phyloP scores from a whole-genome alignment of 2,113 vertebrate genomes.

The Dicentrarchus labrax region DNA sequence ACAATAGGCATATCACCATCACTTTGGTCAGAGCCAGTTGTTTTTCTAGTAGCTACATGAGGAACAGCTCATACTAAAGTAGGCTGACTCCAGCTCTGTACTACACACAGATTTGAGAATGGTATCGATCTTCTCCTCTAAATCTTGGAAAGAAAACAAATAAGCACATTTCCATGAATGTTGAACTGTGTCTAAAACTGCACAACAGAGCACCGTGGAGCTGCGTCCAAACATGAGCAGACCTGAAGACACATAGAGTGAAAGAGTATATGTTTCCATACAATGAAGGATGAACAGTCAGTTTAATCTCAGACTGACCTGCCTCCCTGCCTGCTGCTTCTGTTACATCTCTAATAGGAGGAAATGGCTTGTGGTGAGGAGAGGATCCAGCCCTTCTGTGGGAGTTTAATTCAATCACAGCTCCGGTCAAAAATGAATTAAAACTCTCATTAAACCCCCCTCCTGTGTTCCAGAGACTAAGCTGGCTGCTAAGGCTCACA shows the following conservation, averaged over 20 bases:
- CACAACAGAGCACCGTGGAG: not conserved
- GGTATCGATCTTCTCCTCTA: no score
- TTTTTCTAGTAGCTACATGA: no score
- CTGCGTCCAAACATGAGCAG: not conserved
- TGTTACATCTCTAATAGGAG: conserved; percentile 79
- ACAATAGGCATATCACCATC: not conserved
- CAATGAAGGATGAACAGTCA: conserved; percentile 14
- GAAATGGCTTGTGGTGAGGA: conserved; percentile 77
- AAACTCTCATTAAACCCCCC: conserved; percentile 79
- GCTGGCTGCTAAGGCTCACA: conserved; percentile 64
- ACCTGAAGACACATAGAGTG: not conserved
- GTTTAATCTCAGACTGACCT: conserved; percentile 35
- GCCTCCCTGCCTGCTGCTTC: conserved; percentile 63
- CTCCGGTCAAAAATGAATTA: conserved; percentile 83
- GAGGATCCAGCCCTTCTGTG: conserved; percentile 80
- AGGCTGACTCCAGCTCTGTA: not conserved
- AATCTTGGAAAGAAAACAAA: not conserved
- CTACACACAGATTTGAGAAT: no score
- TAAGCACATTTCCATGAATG: not conserved
- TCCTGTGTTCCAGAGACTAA: conserved; percentile 68
- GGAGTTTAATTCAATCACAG: conserved; percentile 83
- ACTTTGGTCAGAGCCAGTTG: not conserved
- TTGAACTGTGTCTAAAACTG: not conserved
- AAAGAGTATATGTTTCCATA: conserved; percentile 31
- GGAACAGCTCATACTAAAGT: not conserved